Evolutionary conservation across 2,113 vertebrate genomes (phyloP), one percentile per base, ranked within the genome.

Genomic region (Strix uralensis): DNA sequence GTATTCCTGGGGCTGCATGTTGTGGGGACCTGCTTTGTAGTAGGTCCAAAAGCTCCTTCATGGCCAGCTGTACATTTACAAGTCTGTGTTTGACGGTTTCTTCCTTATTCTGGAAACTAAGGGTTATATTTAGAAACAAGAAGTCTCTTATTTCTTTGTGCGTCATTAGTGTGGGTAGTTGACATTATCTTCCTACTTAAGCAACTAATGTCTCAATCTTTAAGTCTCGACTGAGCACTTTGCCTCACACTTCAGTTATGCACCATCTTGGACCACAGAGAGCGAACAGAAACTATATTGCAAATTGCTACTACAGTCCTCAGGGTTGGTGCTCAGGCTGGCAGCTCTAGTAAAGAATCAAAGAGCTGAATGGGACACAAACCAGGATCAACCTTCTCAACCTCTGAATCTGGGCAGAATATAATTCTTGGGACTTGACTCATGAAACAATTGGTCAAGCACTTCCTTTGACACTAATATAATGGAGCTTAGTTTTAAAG

Each of bases 91-190:
- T 78, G 69, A 79, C 2, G 5, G 15, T 74, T 86, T 79, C 69
- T 91, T 96, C 63, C 62, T 84, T 67, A 47, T 74, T 94, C 66
- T 85, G 69, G 47, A 87, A 89, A 51, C 10, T 8, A 34, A 63
- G 57, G 26, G 57, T 42, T 91, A 34, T 94, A 34, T 82, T 95
- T 87, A 89, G 91, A 92, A 92, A 46, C n/a, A 74, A 72, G 82
- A 86, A 88, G 42, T 91, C 55, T 32, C 34, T 74, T 61, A 11
- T 29, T 73, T 55, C 42, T 30, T 74, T 52, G 15, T 83, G 44
- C 10, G 14, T 84, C 61, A 51, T 89, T 49, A 26, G 42, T 26
- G 59, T 55, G 72, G 59, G 63, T 25, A 74, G 67, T 7, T 88
- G 77, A 58, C 40, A 4, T 85, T 62, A n/a, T 51, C 32, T 71